Evolutionary conservation across 1,140 invertebrate species (phyloP).

Genomic region (Hyphantria cunea): DNA sequence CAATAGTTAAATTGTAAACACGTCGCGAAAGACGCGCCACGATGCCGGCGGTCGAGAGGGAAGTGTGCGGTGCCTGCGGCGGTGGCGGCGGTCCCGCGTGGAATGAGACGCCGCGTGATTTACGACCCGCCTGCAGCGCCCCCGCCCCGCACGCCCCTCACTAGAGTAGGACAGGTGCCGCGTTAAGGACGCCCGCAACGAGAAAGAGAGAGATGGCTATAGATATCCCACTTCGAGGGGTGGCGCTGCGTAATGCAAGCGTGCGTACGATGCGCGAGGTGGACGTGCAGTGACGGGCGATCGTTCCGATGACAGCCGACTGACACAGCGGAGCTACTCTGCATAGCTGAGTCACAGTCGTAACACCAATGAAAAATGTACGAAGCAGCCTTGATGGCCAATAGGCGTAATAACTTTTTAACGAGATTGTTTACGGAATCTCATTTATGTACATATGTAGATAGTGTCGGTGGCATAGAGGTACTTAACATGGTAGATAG

Average conservation of each 20-base stretch:
- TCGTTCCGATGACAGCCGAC: slow-evolving; percentile 71
- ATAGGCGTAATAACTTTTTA: slow-evolving; percentile 52
- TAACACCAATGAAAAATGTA: slow-evolving; percentile 60
- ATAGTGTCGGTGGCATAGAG: slow-evolving; percentile 7
- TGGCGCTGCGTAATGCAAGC: slow-evolving; percentile 80
- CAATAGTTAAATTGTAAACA: slow-evolving; percentile 69
- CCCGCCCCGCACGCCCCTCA: slow-evolving; percentile 65
- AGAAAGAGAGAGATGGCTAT: slow-evolving; percentile 60
- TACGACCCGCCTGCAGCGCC: slow-evolving; percentile 79
- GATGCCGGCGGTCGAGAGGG: slow-evolving; percentile 66
- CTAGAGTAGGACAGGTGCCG: slow-evolving; percentile 51
- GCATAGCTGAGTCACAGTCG: slow-evolving; percentile 65
- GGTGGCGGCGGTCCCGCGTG: slow-evolving; percentile 77
- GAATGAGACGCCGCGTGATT: slow-evolving; percentile 80
- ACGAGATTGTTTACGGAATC: slow-evolving; percentile 41
- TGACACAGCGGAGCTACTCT: slow-evolving; percentile 60
- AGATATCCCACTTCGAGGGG: slow-evolving; percentile 63
- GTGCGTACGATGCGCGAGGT: slow-evolving; percentile 78
- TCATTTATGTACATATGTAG: slow-evolving; percentile 20
- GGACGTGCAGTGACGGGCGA: slow-evolving; percentile 76
- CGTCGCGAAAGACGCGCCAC: slow-evolving; percentile 76
- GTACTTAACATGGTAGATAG: slow-evolving; percentile 2
- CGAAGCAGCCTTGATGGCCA: slow-evolving; percentile 50
- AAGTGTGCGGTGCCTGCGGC: slow-evolving; percentile 76
- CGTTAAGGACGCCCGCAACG: slow-evolving; percentile 16